Conservation (phyloP, 2,113 vertebrate genomes). For the Elephantulus edwardii region DNA sequence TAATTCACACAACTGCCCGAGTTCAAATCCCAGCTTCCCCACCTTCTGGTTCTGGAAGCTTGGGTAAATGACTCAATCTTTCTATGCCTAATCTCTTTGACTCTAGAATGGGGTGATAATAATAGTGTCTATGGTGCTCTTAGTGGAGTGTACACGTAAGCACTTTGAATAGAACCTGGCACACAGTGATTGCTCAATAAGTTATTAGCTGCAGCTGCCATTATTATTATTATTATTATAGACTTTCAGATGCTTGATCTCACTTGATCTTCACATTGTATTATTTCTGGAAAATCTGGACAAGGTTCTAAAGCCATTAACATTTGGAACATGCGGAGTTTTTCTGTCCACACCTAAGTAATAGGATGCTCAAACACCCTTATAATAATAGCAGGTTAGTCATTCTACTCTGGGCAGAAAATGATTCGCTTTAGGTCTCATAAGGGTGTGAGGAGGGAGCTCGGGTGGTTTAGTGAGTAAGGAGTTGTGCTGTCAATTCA, state of each 20-base stretch:
- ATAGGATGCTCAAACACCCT: neutral
- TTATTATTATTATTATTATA: neutral
- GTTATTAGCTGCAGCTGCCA: neutral
- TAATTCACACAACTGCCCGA: neutral
- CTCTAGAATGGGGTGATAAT: neutral
- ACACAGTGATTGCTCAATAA: neutral
- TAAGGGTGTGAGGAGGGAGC: too few relatives aligned
- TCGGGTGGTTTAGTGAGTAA: neutral
- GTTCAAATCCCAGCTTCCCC: neutral
- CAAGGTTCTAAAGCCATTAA: neutral
- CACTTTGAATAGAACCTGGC: neutral
- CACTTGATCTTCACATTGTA: neutral
- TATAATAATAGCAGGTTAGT: neutral
- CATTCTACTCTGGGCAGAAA: neutral
- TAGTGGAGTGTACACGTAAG: neutral
- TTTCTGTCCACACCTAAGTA: constrained; percentile 26
- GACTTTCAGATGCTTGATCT: neutral
- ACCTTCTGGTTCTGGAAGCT: neutral
- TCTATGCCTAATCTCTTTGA: neutral
- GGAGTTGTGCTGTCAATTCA: too few relatives aligned
- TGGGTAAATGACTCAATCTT: neutral
- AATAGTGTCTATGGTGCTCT: neutral
- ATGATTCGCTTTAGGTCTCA: neutral
- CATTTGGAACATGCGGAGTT: neutral
- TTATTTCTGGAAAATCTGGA: neutral